Percentiles rank a stretch among this genome's conserved stretches.
Conservation (phyloP, 2,888 invertebrate species). For the Drosophila buzzatii region DNA sequence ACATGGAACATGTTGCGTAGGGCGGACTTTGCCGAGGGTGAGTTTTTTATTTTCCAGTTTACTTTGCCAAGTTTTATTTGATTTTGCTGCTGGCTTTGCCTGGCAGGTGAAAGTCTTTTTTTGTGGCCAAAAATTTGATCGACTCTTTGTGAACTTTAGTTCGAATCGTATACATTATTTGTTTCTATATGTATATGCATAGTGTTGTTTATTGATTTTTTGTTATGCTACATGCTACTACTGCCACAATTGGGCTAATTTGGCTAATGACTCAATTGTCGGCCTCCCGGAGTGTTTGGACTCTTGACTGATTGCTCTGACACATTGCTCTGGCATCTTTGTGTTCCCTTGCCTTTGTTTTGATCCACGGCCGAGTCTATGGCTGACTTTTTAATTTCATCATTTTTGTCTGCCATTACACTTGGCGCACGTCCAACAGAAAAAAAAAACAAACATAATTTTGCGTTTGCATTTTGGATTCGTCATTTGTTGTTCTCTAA, state of each 20-base stretch:
- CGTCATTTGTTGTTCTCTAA: slow-evolving; percentile 12
- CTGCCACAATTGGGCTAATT: slow-evolving; percentile 33
- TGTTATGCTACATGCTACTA: slow-evolving; percentile 1
- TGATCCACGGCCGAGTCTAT: slow-evolving; percentile 19
- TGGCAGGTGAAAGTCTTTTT: slow-evolving; percentile 37
- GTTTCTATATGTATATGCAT: not conserved
- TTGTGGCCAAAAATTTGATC: slow-evolving; percentile 5
- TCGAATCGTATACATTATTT: slow-evolving; percentile 1
- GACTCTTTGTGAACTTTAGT: slow-evolving; percentile 5
- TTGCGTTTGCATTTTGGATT: slow-evolving; percentile 21
- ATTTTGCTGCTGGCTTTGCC: slow-evolving; percentile 1
- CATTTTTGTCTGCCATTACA: slow-evolving; percentile 31
- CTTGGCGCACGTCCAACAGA: slow-evolving; percentile 55
- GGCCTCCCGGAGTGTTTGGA: slow-evolving; percentile 14
- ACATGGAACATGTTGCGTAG: slow-evolving; percentile 80
- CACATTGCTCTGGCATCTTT: slow-evolving; percentile 18
- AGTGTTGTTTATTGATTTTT: slow-evolving; percentile 13
- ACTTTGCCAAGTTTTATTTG: slow-evolving; percentile 16
- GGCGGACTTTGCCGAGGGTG: slow-evolving; percentile 50
- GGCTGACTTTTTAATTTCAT: slow-evolving; percentile 22
- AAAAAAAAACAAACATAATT: slow-evolving; percentile 17
- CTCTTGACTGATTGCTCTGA: slow-evolving; percentile 29
- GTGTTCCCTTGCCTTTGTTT: slow-evolving; percentile 3
- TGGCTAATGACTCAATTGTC: slow-evolving; percentile 47
- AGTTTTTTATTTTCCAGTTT: slow-evolving; percentile 27